Conservation (phyloP, 2,888 invertebrate species). For the Nasonovia ribisnigri region DNA sequence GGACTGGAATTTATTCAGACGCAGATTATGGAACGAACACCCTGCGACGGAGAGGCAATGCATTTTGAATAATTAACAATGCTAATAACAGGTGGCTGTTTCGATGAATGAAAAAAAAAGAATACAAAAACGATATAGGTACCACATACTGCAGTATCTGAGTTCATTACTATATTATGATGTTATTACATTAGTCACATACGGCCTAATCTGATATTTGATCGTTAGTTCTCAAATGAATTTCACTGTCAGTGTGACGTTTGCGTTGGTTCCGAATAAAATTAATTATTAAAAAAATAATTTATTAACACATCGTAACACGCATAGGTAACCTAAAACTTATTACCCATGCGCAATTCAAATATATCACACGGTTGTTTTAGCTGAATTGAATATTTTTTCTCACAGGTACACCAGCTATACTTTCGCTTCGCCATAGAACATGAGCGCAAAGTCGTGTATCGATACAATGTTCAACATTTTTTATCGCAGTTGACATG, state of each 20-base stretch:
- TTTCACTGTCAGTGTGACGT: background rate
- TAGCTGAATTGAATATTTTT: background rate
- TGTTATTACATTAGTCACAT: background rate
- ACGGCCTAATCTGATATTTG: background rate
- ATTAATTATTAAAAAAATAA: conserved; percentile 16
- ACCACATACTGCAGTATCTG: background rate
- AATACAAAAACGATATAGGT: background rate
- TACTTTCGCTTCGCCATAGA: background rate
- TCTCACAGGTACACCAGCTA: background rate
- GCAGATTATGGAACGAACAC: conserved; percentile 63
- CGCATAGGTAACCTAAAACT: background rate
- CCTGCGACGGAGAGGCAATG: conserved; percentile 31
- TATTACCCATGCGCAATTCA: background rate
- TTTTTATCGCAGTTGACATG: background rate
- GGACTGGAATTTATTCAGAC: conserved; percentile 61
- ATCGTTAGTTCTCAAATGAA: background rate
- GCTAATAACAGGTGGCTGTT: conserved; percentile 52
- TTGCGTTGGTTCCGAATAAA: background rate
- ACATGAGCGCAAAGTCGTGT: background rate
- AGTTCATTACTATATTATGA: background rate
- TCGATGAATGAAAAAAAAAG: background rate
- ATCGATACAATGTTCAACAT: background rate
- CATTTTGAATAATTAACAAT: conserved; percentile 58
- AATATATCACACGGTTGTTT: conserved; percentile 5
- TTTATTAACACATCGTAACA: background rate